Base-by-base conservation (phyloP, 2,797 vertebrate species). In the Gadopsis bispinosus region DNA sequence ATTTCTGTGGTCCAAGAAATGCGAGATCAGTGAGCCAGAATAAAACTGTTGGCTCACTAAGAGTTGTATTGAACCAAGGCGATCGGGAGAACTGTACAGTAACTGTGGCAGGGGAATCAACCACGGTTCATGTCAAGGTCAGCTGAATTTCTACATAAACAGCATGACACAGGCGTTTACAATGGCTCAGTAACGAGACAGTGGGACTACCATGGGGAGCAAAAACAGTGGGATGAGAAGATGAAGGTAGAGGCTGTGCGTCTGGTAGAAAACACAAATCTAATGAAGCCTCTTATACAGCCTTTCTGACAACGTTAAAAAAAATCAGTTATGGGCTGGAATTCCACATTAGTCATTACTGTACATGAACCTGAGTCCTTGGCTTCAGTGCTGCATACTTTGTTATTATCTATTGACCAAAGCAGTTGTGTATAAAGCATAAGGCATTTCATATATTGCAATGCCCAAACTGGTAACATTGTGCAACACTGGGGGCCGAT, bases 71-170 rank as follows among this genome's bases (percentile, higher is more conserved):
- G 55, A 55, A 75, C 45, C 55, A 13, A 60, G 55, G 62, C 29
- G 56, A 78, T 64, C 7, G 54, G 68, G 80, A 79, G 6, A 22
- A 77, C 66, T 69, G 35, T 17, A 77, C 66, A 67, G 35, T 17
- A 59, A 39, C 45, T 61, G 33, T 16, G 20, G 19, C 26, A 0
- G 33, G 22, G 64, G 3, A 61, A 62, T 19, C n/a, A 61, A 31
- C 3, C n/a, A 41, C 1, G 12, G 66, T 71, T 90, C 79, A 83
- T 17, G 11, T 47, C 4, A 20, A 37, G 55, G 41, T 81, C 62
- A 19, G 22, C 20, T 58, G 26, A 13, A 47, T 6, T 61, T 31
- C 47, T 33, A 41, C 56, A 62, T 17, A 71, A 64, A 47, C 41
- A 66, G 35, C 51, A 43, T 19, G n/a, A 50, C 26, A 26, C 26